Base-by-base conservation (phyloP, 2,113 vertebrate genomes). In the Elephas maximus region DNA sequence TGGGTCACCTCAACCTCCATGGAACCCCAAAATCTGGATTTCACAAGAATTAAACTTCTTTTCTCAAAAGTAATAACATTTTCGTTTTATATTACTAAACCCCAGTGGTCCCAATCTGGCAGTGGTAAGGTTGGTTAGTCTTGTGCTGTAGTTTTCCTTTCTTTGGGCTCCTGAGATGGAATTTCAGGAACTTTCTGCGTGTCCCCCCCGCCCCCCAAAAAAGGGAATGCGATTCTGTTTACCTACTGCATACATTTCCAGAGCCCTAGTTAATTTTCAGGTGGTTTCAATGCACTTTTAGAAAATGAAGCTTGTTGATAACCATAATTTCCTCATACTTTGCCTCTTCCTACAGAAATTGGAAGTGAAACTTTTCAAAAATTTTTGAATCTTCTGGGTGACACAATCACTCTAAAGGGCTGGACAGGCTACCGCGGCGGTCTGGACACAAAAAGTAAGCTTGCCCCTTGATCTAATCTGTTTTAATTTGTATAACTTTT, bases 351-450 rank as follows among this genome's bases (percentile, higher is more conserved):
- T 96, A 4, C 97, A 99, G 99, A 99, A 98, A 99, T 95, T 0
- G 99, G 99, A 98, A 99, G 99, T 71, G 99, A 99, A 96, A 98
- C 98, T 98, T 99, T 99, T 96, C 99, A 99, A 62, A 99, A 99
- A 98, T 99, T 99, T 97, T 98, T 99, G 95, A 98, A 97, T 98
- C 99, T 99, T 74, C 98, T 99, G 97, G 99, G 99, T 60, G 99
- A 99, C 93, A 98, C 98, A 2, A 78, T 99, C 92, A 99, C 99
- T 48, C 98, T 99, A 97, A 99, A 99, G 98, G 99, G 99, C 97
- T 99, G 99, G 99, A 99, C 99, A 11, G 99, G 99, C 74, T 99
- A 99, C 98, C 99, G 99, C 51, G 99, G 99, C 96, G 99, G 99
- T 93, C 98, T 99, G 51, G 99, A 99, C 99, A 99, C 99, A 95